Base-by-base conservation (phyloP, 2,113 vertebrate genomes). In the Silurus meridionalis region DNA sequence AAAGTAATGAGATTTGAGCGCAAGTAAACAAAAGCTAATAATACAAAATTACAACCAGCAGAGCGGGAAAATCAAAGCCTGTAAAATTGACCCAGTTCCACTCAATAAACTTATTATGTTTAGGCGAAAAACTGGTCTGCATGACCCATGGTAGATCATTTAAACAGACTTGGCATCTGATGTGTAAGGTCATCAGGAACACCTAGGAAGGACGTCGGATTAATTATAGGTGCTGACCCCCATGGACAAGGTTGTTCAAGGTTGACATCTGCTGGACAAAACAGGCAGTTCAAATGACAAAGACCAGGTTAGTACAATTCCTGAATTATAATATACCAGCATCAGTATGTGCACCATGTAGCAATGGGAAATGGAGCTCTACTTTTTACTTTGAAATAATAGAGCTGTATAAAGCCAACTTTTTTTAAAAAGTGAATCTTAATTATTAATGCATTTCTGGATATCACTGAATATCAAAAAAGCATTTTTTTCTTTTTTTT, bases 191-290 rank as follows among this genome's bases (percentile, higher is more conserved):
- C 79, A 82, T 74, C 79, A 63, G 19, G 37, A n/a, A 53, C 53
- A 10, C 64, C 66, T 11, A 61, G 64, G 53, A 23, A 25, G 77
- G 77, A 80, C 84, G 25, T 81, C 37, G 81, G 64, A 50, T 79
- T 50, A 48, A 81, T 58, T 52, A 60, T 71, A 23, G 78, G 66
- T 79, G 64, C 21, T 80, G 84, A 80, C 84, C 84, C 81, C 52
- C 15, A n/a, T 11, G 67, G 78, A 52, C 85, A 86, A 57, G 58
- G 23, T 79, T 85, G 86, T 88, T 90, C 75, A 90, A 87, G 83
- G 28, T 85, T 87, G 89, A 90, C 89, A 87, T 90, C 89, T 90
- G 83, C 85, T 90, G 89, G 89, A 83, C 67, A 67, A 71, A 85
- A 79, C 14, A 25, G 66, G 82, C 80, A 85, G 28, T 79, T 85